Base-by-base conservation (phyloP, 92 coral and sea anemone genomes). In the Actinostola sp. region DNA sequence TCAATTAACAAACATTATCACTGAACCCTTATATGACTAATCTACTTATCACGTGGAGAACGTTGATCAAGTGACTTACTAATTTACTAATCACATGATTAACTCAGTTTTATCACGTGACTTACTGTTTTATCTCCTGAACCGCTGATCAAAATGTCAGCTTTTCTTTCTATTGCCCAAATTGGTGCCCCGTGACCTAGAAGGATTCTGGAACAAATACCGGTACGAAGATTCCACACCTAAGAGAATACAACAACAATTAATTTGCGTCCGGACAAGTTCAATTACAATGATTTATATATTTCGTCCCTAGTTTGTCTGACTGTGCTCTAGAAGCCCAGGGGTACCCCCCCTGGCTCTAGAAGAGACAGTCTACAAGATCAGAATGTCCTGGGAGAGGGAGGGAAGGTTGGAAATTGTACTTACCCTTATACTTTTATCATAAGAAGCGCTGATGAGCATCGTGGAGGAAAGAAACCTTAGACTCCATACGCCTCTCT, bases 401-500 rank as follows among this genome's bases (percentile, higher is more conserved):
- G 14, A 39, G 14, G 7, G 45, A 39, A 39, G 14, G 8, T 39
- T 7, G 8, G 45, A 39, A 16, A 50, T 31, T 17, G 4, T 9
- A 32, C 43, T 46, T 78, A 94, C 98, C 84, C 97, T 77, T 44
- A 94, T 94, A 1, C 90, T 88, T 71, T 89, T 82, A 88, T 94
- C 98, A 58, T 94, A 92, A 53, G 98, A 91, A 54, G 80, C 90
- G 68, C 97, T 94, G 68, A 94, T 91, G 29, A 88, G 81, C 45
- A 94, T 77, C 3, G 89, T 76, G 32, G 82, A 60, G 12, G 98
- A 94, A n/a, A 94, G 91, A 63, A 94, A 94, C 34, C 95, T 80
- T 61, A 94, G 63, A 69, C 98, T 74, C 98, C 98, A 94, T 21
- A 94, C 61, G 33, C 98, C 98, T 61, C 93, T 93, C 98, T 94